Base-by-base conservation (phyloP, 2,888 invertebrate genomes). In the Drosophila colorata region DNA sequence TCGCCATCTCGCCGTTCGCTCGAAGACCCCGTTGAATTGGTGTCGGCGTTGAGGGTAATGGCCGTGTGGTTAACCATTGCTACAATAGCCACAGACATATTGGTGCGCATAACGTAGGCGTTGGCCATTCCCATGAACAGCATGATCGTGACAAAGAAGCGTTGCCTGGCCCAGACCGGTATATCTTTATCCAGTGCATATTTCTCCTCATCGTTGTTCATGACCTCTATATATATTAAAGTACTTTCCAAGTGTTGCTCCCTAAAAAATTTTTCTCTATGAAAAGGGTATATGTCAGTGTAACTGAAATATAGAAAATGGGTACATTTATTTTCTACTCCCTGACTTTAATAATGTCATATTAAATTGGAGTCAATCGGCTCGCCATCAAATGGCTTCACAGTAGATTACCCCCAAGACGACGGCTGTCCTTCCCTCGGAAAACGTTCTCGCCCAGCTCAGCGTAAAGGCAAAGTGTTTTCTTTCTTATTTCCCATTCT, bases 21-120 rank as follows among this genome's bases (percentile, higher is more conserved):
- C 13, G 33, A 4, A 33, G 0, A 4, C 11, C 3, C 33, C 33
- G 1, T 23, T 18, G 14, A 23, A n/a, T 33, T 92, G n/a, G 92
- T 90, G 35, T 16, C 2, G 1, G 74, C 77, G 13, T 13, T 13
- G 9, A 2, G 28, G 9, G 9, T 0, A 33, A 33, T 93, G 6
- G 95, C 95, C 4, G 96, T 95, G 91, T 97, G 96, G 93, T 97
- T 96, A 31, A 96, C 96, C 97, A 97, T 97, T 44, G 96, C 96
- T 5, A 33, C 33, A 33, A 33, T 33, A 33, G 33, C 33, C 13
- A 33, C 33, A 4, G 33, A 33, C 33, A 33, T 33, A 13, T 33
- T 33, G 33, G 33, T 33, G 33, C 33, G 33, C 33, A 33, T 33
- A 4, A 33, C 13, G 5, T 33, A 33, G 33, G 33, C 33, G 13